Conservation (phyloP, 2,113 vertebrate species). For the Platycercus adscitus region DNA sequence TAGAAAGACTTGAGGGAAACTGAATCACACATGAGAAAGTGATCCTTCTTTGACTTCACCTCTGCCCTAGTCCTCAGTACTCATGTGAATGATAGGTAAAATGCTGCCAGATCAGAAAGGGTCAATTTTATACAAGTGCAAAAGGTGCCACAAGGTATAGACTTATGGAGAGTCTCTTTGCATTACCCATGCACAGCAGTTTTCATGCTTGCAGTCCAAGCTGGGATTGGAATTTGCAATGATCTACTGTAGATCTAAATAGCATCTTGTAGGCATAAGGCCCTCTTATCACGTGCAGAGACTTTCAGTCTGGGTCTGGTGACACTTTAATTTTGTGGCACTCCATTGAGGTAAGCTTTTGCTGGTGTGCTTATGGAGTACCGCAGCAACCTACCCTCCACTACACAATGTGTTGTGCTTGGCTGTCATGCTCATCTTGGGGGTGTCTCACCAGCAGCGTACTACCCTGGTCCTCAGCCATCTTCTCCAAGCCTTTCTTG, state of each 20-base stretch:
- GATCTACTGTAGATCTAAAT: background rate
- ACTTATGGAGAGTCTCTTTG: background rate
- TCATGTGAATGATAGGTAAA: background rate
- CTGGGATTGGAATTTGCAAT: background rate
- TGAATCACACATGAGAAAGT: background rate
- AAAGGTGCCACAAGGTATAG: background rate
- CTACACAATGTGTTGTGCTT: background rate
- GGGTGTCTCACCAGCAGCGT: background rate
- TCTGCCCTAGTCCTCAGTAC: background rate
- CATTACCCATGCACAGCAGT: background rate
- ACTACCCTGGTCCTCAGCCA: accelerated
- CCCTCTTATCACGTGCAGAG: accelerated
- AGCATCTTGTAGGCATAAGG: background rate
- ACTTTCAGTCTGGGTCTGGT: background rate
- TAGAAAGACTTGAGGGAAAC: background rate
- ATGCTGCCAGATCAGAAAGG: background rate
- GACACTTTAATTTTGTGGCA: background rate
- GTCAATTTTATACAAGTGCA: background rate
- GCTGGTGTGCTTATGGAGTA: accelerated
- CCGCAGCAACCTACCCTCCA: background rate
- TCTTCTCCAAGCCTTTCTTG: background rate
- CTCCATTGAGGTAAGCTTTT: background rate
- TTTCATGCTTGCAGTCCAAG: background rate
- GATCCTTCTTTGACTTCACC: background rate
- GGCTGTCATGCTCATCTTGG: background rate